Evolutionary conservation across 2,113 vertebrate species (phyloP), one percentile per base, ranked within the genome.

Genomic region (Callipepla californica): DNA sequence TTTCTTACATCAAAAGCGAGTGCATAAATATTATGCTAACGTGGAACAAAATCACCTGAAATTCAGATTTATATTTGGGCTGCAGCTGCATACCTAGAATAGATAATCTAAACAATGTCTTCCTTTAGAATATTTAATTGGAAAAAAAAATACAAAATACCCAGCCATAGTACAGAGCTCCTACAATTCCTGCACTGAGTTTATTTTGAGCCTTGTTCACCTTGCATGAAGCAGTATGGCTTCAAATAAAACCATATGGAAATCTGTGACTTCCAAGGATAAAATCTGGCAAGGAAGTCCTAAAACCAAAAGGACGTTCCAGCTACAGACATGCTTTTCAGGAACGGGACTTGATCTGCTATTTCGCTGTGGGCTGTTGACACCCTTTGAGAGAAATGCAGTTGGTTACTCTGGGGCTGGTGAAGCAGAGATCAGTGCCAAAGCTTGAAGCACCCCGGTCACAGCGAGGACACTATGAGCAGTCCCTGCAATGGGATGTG

Each of bases 171-270:
- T 18, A 66, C 36, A 72, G 42, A 78, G 28, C 38, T n/a, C 36
- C 67, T 69, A 63, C 38, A 89, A 28, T 8, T 23, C 8, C 28
- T 58, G 14, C 32, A 66, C 11, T 87, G 5, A 8, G 36, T 45
- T 85, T 84, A 75, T 79, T 94, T 89, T 73, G 75, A 77, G 58
- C 22, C 2, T 3, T 48, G 20, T 61, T 95, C 62, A 92, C 42
- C 62, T 58, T 95, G 18, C 59, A 42, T 17, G 30, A 87, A 91
- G 53, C n/a, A 87, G 59, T 30, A 50, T 3, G 16, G 40, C 58
- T 91, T 80, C 67, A 89, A 58, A 73, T 48, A 42, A 89, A 92
- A 91, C 79, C 58, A 73, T 17, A 13, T 66, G 67, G 50, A 91
- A 79, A 76, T 13, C 34, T 92, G 67, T 66, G 40, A 77, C 55